A percentile compares a stretch with the other conserved stretches of the same genome.
Evolutionary conservation across 1,140 invertebrate genomes (phyloP).

Genomic region (Lordiphosa collinella): DNA sequence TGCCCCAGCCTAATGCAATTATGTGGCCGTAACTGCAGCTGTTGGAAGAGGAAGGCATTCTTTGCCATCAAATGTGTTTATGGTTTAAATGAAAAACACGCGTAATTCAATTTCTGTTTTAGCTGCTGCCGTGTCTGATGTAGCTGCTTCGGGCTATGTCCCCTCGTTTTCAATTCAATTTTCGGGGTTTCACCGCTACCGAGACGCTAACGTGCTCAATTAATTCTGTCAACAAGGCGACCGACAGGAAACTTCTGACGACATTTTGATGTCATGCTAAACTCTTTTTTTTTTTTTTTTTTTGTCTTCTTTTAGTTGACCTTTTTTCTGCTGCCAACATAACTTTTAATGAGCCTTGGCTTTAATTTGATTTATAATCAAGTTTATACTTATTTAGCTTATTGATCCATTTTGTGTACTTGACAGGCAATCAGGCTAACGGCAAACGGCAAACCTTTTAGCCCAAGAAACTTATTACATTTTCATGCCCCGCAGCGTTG

Average conservation of each 20-base stretch:
- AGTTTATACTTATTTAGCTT: conserved; percentile 10
- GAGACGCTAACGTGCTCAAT: conserved; percentile 58
- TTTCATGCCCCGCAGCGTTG: conserved; percentile 27
- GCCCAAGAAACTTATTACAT: conserved; percentile 19
- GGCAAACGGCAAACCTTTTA: conserved; percentile 5
- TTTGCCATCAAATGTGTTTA: conserved; percentile 40
- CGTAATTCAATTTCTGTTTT: conserved; percentile 51
- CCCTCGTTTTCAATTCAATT: conserved; percentile 53
- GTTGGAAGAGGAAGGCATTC: too few species aligned
- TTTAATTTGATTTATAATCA: conserved; percentile 39
- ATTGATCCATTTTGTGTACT: conserved; percentile 28
- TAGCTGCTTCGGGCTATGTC: conserved; percentile 4
- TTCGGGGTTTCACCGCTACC: conserved; percentile 23
- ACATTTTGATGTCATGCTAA: too few species aligned
- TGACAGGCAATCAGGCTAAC: conserved; percentile 45
- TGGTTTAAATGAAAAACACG: conserved; percentile 44
- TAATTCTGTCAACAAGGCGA: conserved; percentile 63
- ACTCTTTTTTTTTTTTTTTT: too few species aligned
- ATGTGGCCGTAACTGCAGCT: conserved; percentile 17
- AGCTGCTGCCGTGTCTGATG: background rate
- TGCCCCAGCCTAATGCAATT: conserved; percentile 43
- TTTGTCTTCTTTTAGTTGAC: conserved; percentile 1
- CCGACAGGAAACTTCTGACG: background rate
- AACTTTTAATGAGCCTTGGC: conserved; percentile 37
- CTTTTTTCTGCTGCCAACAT: conserved; percentile 15